A percentile compares a stretch with the other conserved stretches of the same genome.
Conservation (phyloP, 2,797 vertebrate genomes). For the Amphiprion clarkii region DNA sequence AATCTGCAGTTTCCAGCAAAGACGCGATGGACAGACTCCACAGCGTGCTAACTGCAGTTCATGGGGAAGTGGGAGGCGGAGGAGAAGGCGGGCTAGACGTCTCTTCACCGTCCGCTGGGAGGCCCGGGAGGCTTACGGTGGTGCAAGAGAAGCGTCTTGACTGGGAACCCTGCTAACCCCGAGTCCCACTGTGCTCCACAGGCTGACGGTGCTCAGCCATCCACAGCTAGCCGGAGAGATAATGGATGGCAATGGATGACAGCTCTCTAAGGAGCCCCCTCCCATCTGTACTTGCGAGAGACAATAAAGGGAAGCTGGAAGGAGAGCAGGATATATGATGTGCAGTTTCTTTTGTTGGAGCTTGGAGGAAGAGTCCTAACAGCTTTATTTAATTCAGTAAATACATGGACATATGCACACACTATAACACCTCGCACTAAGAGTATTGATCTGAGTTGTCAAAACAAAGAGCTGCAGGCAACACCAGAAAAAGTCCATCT, state of each 20-base stretch:
- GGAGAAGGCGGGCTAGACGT: slow-evolving; percentile 10
- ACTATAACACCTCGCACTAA: background rate
- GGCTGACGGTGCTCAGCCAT: slow-evolving; percentile 67
- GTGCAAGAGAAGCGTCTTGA: slow-evolving; percentile 38
- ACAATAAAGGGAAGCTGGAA: slow-evolving; percentile 32
- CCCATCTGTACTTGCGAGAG: slow-evolving; percentile 24
- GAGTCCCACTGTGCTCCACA: slow-evolving; percentile 61
- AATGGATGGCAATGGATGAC: slow-evolving; percentile 73
- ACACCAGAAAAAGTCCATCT: background rate
- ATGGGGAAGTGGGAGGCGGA: slow-evolving; percentile 21
- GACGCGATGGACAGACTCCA: slow-evolving; percentile 11
- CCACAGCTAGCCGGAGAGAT: slow-evolving; percentile 64
- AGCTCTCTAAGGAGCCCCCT: slow-evolving; percentile 59
- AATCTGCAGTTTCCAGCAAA: background rate
- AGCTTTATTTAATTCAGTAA: slow-evolving; percentile 15
- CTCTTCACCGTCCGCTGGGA: slow-evolving; percentile 42
- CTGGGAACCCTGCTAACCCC: slow-evolving; percentile 54
- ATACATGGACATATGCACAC: slow-evolving; percentile 13
- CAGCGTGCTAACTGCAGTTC: slow-evolving; percentile 35
- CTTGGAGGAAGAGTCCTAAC: slow-evolving; percentile 8
- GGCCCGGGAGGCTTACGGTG: slow-evolving; percentile 41
- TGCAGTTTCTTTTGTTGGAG: slow-evolving; percentile 44
- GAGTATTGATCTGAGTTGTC: slow-evolving; percentile 18
- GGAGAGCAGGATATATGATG: slow-evolving; percentile 38
- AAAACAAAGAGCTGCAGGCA: slow-evolving; percentile 14